Conservation (phyloP, 2,888 invertebrate genomes). For the Erynnis tages region DNA sequence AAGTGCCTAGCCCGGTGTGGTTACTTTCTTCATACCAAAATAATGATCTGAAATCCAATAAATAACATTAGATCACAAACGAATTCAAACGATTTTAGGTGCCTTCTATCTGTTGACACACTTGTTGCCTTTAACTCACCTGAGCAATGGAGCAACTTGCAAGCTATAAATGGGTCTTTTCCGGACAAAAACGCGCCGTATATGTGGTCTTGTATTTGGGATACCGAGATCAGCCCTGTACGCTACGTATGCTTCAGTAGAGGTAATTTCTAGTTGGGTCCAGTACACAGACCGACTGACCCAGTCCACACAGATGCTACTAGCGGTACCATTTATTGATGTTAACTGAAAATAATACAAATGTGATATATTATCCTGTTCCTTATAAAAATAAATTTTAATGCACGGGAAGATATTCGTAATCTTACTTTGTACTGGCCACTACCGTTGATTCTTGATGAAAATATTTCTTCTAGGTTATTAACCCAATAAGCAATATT, state of each 20-base stretch:
- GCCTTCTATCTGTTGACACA: no score
- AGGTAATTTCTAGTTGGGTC: slow-evolving; percentile 83
- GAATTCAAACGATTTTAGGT: background rate
- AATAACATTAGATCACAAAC: background rate
- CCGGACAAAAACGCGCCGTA: slow-evolving; percentile 79
- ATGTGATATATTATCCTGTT: no score
- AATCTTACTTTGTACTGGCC: slow-evolving; percentile 68
- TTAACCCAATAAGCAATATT: slow-evolving; percentile 92
- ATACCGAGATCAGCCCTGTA: slow-evolving; percentile 85
- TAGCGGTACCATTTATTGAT: slow-evolving; percentile 70
- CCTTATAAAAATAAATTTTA: no score
- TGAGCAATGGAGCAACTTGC: slow-evolving; percentile 88
- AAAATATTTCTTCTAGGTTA: slow-evolving; percentile 86
- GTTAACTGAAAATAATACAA: slow-evolving; percentile 50
- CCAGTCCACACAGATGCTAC: slow-evolving; percentile 93
- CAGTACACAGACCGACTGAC: slow-evolving; percentile 91
- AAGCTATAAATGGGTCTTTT: slow-evolving; percentile 83
- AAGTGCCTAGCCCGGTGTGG: slow-evolving; percentile 78
- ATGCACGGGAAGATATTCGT: no score
- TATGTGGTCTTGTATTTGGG: slow-evolving; percentile 76
- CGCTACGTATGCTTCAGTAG: slow-evolving; percentile 75
- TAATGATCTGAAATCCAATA: slow-evolving; percentile 75
- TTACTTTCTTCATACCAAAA: slow-evolving; percentile 88
- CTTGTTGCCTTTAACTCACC: slow-evolving; percentile 77
- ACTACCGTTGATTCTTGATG: slow-evolving; percentile 80